Conservation (phyloP, 2,888 invertebrate species). For the Nephrotoma flavescens region DNA sequence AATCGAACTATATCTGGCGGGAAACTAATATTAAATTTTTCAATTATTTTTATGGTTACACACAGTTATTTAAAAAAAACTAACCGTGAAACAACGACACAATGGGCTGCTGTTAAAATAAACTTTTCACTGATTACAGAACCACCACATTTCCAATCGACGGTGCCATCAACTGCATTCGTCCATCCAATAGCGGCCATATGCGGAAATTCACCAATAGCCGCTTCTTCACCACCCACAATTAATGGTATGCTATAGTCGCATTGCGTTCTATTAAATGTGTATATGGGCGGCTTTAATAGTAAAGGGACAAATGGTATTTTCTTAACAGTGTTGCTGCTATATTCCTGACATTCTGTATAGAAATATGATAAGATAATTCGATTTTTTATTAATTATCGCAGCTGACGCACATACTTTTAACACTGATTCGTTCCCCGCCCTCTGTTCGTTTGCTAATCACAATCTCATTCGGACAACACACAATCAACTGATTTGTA, state of each 20-base stretch:
- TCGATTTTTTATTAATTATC: not conserved
- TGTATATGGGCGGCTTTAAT: not conserved
- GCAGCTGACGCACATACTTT: not conserved
- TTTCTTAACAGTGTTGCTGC: constrained; percentile 2
- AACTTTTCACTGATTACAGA: constrained; percentile 26
- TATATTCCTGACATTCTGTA: constrained; percentile 8
- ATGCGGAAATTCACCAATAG: constrained; percentile 20
- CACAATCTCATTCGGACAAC: not conserved
- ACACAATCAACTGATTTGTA: not conserved
- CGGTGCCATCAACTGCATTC: constrained; percentile 1
- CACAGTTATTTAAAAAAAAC: no score
- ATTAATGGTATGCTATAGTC: constrained; percentile 14
- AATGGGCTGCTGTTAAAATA: constrained; percentile 28
- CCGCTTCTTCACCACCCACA: constrained; percentile 23
- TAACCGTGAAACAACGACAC: constrained; percentile 14
- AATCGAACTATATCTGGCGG: constrained; percentile 15
- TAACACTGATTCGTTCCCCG: not conserved
- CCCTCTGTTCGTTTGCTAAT: not conserved
- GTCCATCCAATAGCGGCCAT: constrained; percentile 28
- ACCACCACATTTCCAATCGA: constrained; percentile 28
- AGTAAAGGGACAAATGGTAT: not conserved
- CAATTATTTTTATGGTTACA: not conserved
- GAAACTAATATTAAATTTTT: constrained; percentile 7
- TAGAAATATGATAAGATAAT: not conserved
- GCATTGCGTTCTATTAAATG: constrained; percentile 2